Base-by-base conservation (phyloP, 2,113 vertebrate genomes). In the Rhinoptilus africanus region DNA sequence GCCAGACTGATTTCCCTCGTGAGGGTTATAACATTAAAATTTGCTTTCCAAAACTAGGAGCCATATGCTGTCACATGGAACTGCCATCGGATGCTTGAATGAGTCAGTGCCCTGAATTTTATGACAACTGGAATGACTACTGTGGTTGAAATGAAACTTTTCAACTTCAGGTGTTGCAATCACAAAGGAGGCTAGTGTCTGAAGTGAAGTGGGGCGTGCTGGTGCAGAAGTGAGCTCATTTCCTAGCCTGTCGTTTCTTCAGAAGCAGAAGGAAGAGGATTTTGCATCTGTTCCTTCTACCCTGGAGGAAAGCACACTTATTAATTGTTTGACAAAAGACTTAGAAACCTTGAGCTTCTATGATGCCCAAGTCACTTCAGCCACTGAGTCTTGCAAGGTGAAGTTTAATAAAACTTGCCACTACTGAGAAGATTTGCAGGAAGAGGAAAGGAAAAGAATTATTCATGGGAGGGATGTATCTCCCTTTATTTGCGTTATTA, bases 231-330 rank as follows among this genome's bases (percentile, higher is more conserved):
- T 92, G 85, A 97, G 53, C 50, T 97, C 86, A 82, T 90, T 95
- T 97, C 90, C 85, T 90, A 89, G 51, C 57, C 81, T 87, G 71
- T 45, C 43, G 6, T 85, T 95, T 88, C 78, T 96, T 96, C 94
- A 86, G 92, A 62, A 88, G 41, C 76, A 86, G 37, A 85, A 92
- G 62, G 73, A 92, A 85, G 80, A 87, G 30, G 71, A 79, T 91
- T 93, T 89, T 5, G 2, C 53, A 81, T 92, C 91, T 91, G 48
- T 72, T 92, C 56, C 57, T 91, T 89, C 79, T 86, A 59, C 72
- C 83, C 75, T 75, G 9, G 50, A 86, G 60, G 68, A 93, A 76
- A 75, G 54, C 63, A 53, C 2, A 2, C 54, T 60, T 64, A 47
- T 35, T 41, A 76, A 47, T 53, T 18, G 12, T 30, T 87, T 80